These are phyloP conservation scores for Andrena trimmerana DNA, from an alignment of 2,888 invertebrate species.

Conservation along the genomic window DNA sequence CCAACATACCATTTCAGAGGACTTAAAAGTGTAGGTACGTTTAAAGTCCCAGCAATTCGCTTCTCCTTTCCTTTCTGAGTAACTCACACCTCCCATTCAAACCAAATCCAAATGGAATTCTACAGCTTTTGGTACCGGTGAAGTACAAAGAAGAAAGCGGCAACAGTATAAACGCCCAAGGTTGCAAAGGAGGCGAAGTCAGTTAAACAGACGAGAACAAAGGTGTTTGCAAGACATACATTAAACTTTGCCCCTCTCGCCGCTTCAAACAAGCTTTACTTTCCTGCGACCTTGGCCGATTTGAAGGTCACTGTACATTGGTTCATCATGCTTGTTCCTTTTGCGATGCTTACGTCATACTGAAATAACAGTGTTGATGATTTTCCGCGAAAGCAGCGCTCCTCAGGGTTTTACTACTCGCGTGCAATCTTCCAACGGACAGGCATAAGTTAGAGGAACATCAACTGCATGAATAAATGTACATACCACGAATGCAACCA, in stretches of 20 bases:
- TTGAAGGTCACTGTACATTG: not conserved
- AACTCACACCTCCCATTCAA: too few relatives aligned
- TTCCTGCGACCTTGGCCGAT: not conserved
- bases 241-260: not conserved
- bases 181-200: not conserved
- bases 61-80: not conserved
- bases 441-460: slow-evolving; percentile 47
- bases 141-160: not conserved
- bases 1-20: not conserved
- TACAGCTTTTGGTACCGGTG: too few relatives aligned
- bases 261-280: slow-evolving; percentile 22
- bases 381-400: not conserved
- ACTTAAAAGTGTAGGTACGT: not conserved
- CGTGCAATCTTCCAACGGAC: slow-evolving; percentile 4
- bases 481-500: slow-evolving; percentile 20
- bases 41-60: not conserved
- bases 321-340: not conserved
- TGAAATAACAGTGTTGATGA: not conserved
- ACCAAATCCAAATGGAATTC: not conserved
- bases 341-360: too few relatives aligned
- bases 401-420: slow-evolving; percentile 10
- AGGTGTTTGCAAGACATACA: not conserved
- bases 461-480: slow-evolving; percentile 69
- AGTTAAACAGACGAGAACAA: slow-evolving; percentile 8
- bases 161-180: not conserved